A percentile compares a stretch with the other conserved stretches of the same genome.
Conservation (phyloP, 2,888 invertebrate species). For the Pemphredon lugubris region DNA sequence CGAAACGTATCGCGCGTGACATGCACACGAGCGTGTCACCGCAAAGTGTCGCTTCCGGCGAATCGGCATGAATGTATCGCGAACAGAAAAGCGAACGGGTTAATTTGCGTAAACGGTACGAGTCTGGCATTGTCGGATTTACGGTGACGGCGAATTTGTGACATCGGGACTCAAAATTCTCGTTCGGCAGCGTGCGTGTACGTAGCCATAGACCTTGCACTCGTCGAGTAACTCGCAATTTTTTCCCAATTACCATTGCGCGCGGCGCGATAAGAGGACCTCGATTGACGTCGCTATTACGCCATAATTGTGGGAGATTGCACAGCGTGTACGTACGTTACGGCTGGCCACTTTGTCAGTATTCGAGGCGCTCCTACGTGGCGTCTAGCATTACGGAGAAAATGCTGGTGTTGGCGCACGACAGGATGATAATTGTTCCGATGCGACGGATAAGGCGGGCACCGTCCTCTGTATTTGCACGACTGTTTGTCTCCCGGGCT, state of each 20-base stretch:
- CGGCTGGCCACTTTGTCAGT: constrained; percentile 3
- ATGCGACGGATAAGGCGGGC: constrained; percentile 20
- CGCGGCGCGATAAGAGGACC: constrained; percentile 36
- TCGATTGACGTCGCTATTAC: constrained; percentile 20
- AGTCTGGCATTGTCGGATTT: no score
- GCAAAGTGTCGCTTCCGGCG: no score
- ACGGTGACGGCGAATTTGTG: no score
- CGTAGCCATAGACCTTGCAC: constrained; percentile 3
- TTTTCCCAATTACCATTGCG: constrained; percentile 32
- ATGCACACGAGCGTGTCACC: no score
- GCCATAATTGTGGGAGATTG: constrained; percentile 34
- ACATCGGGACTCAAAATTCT: no score
- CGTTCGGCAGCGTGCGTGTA: neutral
- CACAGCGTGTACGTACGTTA: constrained; percentile 12
- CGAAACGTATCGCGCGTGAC: neutral
- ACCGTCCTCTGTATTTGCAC: constrained; percentile 6
- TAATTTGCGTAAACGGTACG: no score
- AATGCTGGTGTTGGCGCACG: neutral
- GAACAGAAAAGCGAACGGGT: no score
- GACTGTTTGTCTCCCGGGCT: constrained; percentile 5
- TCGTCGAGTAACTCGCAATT: constrained; percentile 20
- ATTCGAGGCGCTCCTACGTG: neutral
- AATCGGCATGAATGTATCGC: no score
- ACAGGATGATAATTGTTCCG: constrained; percentile 32
- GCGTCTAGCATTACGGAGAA: constrained; percentile 1